These are phyloP conservation scores for Trissolcus basalis DNA, from an alignment of 1,140 invertebrate species.

Conservation along the genomic window DNA sequence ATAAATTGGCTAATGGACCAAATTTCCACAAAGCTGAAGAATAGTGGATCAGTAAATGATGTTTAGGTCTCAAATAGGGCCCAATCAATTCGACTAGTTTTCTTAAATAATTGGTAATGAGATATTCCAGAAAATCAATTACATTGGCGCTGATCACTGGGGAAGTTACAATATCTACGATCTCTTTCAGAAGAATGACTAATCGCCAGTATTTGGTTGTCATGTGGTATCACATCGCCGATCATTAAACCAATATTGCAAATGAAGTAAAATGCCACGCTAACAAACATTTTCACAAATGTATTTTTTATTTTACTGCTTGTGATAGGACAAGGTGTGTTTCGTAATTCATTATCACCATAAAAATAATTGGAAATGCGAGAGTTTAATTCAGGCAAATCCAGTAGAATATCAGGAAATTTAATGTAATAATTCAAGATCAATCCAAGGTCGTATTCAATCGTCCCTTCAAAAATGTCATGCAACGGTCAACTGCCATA, in stretches of 20 bases:
- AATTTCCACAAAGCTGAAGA: conserved; percentile 1
- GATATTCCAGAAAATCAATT: no score
- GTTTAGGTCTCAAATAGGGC: background rate
- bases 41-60: background rate
- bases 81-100: conserved; percentile 4
- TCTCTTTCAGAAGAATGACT: conserved; percentile 30
- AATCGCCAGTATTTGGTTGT: conserved; percentile 31
- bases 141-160: conserved; percentile 9
- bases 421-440: conserved; percentile 5
- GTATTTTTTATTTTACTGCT: conserved; percentile 3
- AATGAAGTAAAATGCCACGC: conserved; percentile 31
- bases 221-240: conserved; percentile 30
- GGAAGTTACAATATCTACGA: conserved; percentile 29
- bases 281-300: conserved; percentile 37
- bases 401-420: conserved; percentile 5
- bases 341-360: conserved; percentile 2
- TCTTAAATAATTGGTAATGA: conserved; percentile 3
- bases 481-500: conserved; percentile 7
- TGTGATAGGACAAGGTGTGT: conserved; percentile 9
- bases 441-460: conserved; percentile 10
- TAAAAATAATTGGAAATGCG: conserved; percentile 14
- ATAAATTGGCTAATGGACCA: conserved; percentile 9
- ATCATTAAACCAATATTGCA: conserved; percentile 37
- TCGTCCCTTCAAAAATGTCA: conserved; percentile 11
- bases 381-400: background rate